These are phyloP conservation scores for Vidua macroura DNA, from an alignment of 2,113 vertebrate genomes.

Conservation along the genomic window DNA sequence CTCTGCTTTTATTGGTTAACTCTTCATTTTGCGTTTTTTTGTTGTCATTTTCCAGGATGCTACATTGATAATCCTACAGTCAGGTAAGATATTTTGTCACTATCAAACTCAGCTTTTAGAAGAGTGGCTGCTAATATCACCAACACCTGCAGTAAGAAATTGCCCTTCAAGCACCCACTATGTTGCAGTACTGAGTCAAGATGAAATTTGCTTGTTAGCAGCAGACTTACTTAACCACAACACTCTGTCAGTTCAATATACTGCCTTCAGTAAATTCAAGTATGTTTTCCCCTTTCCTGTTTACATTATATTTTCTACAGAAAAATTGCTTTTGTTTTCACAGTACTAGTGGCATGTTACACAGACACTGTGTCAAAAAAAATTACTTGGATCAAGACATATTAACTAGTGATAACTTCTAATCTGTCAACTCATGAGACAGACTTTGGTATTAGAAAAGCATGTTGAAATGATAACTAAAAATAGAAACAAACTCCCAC, in stretches of 20 bases:
- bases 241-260: background rate
- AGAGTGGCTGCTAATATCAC: background rate
- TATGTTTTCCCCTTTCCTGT: background rate
- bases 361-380: background rate
- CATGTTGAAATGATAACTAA: background rate
- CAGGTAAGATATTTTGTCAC: background rate
- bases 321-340: background rate
- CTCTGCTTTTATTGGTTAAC: background rate
- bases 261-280: background rate
- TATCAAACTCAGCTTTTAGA: background rate
- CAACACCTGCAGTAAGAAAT: conserved; percentile 34
- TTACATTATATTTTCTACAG: background rate
- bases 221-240: background rate
- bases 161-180: background rate
- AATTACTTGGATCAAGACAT: background rate
- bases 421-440: background rate
- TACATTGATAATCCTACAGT: background rate
- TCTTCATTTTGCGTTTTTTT: background rate
- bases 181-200: conserved; percentile 6
- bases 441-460: background rate
- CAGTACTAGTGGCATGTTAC: background rate
- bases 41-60: background rate
- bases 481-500: background rate
- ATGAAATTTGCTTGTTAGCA: background rate
- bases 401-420: background rate